Evolutionary conservation across 2,797 vertebrate genomes (phyloP).

Genomic region (Macropodus opercularis): DNA sequence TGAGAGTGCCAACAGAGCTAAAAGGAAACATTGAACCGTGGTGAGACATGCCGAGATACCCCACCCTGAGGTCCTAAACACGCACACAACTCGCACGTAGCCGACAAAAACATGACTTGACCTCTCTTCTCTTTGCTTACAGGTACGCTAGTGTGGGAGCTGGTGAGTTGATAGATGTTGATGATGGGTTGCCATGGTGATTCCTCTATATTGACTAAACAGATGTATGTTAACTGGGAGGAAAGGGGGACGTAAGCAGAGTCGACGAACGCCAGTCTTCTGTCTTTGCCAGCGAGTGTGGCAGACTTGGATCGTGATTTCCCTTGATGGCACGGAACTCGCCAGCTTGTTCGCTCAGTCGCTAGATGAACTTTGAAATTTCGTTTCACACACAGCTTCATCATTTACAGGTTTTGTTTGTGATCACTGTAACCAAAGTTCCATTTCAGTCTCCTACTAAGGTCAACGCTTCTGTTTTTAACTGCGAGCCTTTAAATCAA

Average conservation of each 20-base stretch:
- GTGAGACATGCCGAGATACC: slow-evolving; percentile 75
- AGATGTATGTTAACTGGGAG: slow-evolving; percentile 66
- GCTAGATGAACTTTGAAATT: no score
- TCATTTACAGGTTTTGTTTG: slow-evolving; percentile 5
- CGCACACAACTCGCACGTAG: slow-evolving; percentile 48
- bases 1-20: slow-evolving; percentile 57
- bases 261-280: slow-evolving; percentile 1
- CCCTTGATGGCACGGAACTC: slow-evolving; percentile 13
- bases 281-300: slow-evolving; percentile 6
- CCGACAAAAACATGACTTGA: slow-evolving; percentile 55
- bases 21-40: slow-evolving; percentile 69
- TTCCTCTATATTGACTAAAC: slow-evolving; percentile 61
- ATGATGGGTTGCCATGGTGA: slow-evolving; percentile 61
- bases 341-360: no score
- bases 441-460: no score
- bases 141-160: slow-evolving; percentile 30
- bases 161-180: slow-evolving; percentile 32
- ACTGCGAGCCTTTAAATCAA: not conserved
- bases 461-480: no score
- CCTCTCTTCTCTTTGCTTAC: slow-evolving; percentile 35
- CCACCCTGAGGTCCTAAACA: slow-evolving; percentile 41
- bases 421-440: no score
- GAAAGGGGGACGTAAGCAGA: slow-evolving; percentile 23
- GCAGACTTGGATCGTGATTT: slow-evolving; percentile 38
- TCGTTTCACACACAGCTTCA: no score